These are phyloP conservation scores for Epizoanthus rinbou DNA, from an alignment of 92 coral and sea anemone species.

Conservation along the genomic window DNA sequence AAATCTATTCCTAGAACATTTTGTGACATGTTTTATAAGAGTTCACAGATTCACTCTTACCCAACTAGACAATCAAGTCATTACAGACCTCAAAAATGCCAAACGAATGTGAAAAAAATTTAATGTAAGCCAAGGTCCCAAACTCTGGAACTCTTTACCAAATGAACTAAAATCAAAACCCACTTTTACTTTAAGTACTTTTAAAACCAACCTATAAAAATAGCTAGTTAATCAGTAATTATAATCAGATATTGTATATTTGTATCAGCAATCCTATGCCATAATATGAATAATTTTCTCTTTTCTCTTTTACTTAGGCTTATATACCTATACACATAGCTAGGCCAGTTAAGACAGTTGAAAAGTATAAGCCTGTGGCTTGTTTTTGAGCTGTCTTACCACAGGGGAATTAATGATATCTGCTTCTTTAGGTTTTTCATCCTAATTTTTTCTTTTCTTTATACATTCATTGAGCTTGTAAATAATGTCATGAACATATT, in stretches of 20 bases:
- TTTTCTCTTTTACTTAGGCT: neutral
- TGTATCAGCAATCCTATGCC: conserved; percentile 11
- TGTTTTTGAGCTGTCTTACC: neutral
- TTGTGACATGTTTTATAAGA: neutral
- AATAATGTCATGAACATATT: too few species aligned
- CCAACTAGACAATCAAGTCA: neutral
- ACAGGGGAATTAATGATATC: neutral
- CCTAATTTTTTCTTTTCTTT: too few species aligned
- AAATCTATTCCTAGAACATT: too few species aligned
- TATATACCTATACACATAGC: too few species aligned
- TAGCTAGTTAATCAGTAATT: conserved; percentile 10
- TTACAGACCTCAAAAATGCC: conserved; percentile 6
- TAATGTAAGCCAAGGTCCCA: conserved; percentile 27
- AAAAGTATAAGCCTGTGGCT: neutral
- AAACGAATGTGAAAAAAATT: conserved; percentile 3
- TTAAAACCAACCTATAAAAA: conserved; percentile 24
- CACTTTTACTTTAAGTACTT: conserved; percentile 23
- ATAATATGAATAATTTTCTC: conserved; percentile 15
- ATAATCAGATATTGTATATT: conserved; percentile 18
- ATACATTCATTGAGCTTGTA: too few species aligned
- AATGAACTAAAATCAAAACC: conserved; percentile 28
- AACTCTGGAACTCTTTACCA: conserved; percentile 28
- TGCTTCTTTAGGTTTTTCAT: neutral
- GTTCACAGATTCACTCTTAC: conserved; percentile 17
- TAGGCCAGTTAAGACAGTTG: too few species aligned